Conservation (phyloP, 2,888 invertebrate species). For the Melanostoma mellinum region DNA sequence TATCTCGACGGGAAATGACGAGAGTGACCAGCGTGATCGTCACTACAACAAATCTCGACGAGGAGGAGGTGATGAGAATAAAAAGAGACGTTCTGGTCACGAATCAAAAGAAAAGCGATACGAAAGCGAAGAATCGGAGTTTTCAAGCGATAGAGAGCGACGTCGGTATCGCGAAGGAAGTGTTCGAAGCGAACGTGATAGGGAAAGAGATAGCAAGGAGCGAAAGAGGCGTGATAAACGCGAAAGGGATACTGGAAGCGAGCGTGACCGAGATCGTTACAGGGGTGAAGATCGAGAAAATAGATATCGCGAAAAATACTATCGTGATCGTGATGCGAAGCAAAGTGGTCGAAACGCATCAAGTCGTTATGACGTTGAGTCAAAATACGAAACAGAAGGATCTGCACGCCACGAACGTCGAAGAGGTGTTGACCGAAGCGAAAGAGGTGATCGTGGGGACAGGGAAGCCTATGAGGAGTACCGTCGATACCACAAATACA, state of each 20-base stretch:
- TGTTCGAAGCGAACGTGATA: slow-evolving; percentile 77
- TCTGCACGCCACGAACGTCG: slow-evolving; percentile 78
- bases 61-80: slow-evolving; percentile 42
- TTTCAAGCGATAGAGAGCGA: slow-evolving; percentile 85
- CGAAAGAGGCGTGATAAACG: slow-evolving; percentile 77
- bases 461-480: slow-evolving; percentile 75
- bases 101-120: slow-evolving; percentile 83
- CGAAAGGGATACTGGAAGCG: slow-evolving; percentile 69
- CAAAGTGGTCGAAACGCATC: slow-evolving; percentile 77
- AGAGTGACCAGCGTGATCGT: slow-evolving; percentile 78
- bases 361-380: slow-evolving; percentile 84
- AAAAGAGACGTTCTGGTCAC: slow-evolving; percentile 65
- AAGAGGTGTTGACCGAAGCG: slow-evolving; percentile 74
- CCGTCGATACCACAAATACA: slow-evolving; percentile 70
- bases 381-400: slow-evolving; percentile 87
- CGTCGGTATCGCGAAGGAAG: slow-evolving; percentile 83
- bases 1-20: slow-evolving; percentile 79
- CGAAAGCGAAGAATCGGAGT: slow-evolving; percentile 84
- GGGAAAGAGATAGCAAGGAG: slow-evolving; percentile 78
- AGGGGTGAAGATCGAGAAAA: slow-evolving; percentile 65
- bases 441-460: slow-evolving; percentile 76
- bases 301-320: slow-evolving; percentile 72
- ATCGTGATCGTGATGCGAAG: slow-evolving; percentile 79
- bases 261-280: slow-evolving; percentile 58
- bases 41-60: slow-evolving; percentile 49